Conservation (phyloP, 1,140 invertebrate species). For the Cryptotermes secundus region DNA sequence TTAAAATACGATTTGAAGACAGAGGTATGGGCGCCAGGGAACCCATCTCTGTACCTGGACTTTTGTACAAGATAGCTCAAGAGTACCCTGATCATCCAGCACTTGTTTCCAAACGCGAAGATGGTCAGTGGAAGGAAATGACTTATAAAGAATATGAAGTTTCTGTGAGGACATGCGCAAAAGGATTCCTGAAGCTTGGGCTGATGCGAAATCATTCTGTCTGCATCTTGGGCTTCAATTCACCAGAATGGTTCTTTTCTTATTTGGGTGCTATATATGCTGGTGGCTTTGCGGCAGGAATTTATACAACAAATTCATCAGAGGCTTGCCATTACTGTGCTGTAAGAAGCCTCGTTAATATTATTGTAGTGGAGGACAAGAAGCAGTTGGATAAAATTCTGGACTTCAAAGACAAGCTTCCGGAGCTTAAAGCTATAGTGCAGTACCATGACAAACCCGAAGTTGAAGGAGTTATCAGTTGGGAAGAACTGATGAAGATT, state of each 20-base stretch:
- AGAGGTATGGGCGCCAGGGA: not conserved
- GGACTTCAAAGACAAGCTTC: slow-evolving; percentile 66
- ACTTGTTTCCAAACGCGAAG: not conserved
- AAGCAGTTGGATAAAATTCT: slow-evolving; percentile 86
- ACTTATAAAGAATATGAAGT: slow-evolving; percentile 64
- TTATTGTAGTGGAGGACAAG: slow-evolving; percentile 85
- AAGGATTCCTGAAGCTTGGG: slow-evolving; percentile 85
- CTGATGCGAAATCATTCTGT: slow-evolving; percentile 79
- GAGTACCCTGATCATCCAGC: not conserved
- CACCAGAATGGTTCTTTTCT: slow-evolving; percentile 87
- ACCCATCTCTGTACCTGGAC: slow-evolving; percentile 28
- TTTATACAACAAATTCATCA: slow-evolving; percentile 88
- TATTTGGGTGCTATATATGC: slow-evolving; percentile 88
- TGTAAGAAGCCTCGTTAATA: slow-evolving; percentile 72
- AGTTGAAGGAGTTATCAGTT: slow-evolving; percentile 63
- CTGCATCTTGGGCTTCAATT: slow-evolving; percentile 88
- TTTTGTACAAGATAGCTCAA: not conserved
- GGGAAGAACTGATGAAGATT: slow-evolving; percentile 77
- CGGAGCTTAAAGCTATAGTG: slow-evolving; percentile 78
- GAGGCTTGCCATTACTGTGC: slow-evolving; percentile 82
- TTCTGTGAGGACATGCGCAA: slow-evolving; percentile 72
- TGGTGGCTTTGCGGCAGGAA: slow-evolving; percentile 83
- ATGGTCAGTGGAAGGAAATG: not conserved
- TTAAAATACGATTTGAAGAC: not conserved
- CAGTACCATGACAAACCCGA: slow-evolving; percentile 76